These are phyloP conservation scores for Carposina sasakii DNA, from an alignment of 1,140 invertebrate genomes.

Conservation along the genomic window DNA sequence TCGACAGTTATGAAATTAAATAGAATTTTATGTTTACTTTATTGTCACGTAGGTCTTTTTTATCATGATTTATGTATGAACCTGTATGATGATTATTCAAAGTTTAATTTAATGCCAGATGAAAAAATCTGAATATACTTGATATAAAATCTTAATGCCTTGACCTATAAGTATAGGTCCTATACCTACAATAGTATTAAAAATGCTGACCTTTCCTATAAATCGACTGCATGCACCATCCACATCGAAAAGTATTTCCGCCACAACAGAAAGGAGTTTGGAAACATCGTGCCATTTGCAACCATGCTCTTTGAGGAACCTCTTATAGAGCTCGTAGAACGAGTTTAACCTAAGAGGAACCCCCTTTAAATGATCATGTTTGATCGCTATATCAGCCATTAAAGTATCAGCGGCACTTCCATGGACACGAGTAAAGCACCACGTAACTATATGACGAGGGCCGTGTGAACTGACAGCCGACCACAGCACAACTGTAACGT, in stretches of 20 bases:
- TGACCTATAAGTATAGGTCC: too few species aligned
- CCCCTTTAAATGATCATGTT: slow-evolving; percentile 39
- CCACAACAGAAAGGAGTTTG: slow-evolving; percentile 55
- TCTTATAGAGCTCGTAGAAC: slow-evolving; percentile 59
- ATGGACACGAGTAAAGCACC: too few species aligned
- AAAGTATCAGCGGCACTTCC: too few species aligned
- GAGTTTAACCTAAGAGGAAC: slow-evolving; percentile 46
- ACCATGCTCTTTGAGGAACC: slow-evolving; percentile 62
- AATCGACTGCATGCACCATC: slow-evolving; percentile 53
- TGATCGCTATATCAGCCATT: slow-evolving; percentile 52
- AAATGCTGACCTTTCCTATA: slow-evolving; percentile 56
- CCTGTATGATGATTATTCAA: too few species aligned
- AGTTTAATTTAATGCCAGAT: too few species aligned
- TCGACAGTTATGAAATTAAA: too few species aligned
- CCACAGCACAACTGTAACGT: slow-evolving; percentile 44
- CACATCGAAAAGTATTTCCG: slow-evolving; percentile 64
- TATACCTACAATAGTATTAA: too few species aligned
- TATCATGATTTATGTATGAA: too few species aligned
- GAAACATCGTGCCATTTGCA: slow-evolving; percentile 67
- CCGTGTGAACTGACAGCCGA: slow-evolving; percentile 42
- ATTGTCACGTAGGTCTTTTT: too few species aligned
- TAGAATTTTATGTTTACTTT: too few species aligned
- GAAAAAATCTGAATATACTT: too few species aligned
- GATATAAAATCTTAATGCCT: too few species aligned
- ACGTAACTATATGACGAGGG: slow-evolving; percentile 30